Evolutionary conservation across 2,888 invertebrate species (phyloP), one percentile per base, ranked within the genome.

Genomic region (Prenolepis imparis): DNA sequence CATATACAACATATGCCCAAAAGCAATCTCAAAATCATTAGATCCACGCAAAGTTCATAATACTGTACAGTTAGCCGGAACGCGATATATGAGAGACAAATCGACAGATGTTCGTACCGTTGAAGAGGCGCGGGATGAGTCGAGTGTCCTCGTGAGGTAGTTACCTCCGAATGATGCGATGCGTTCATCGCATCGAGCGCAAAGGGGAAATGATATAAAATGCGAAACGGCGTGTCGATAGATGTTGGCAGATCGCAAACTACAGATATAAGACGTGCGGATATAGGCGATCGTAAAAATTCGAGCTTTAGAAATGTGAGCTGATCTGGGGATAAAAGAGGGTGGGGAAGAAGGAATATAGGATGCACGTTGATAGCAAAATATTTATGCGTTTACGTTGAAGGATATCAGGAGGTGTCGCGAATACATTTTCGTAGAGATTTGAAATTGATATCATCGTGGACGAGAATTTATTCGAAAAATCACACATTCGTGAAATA

Each of bases 71-170:
- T 78, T 78, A 78, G 36, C 12, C 55, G 59, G n/a, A 68, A 72
- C 63, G 39, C 81, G 83, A 75, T 87, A 78, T 84, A 78, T 74
- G 59, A 39, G 28, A 81, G 64, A 66, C 77, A 70, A 74, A 81
- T 59, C 68, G 67, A 70, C 89, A 89, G 89, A 89, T 89, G 89
- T 85, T 85, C 84, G 68, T 87, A 88, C 67, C 89, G 88, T 87
- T 86, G 87, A 87, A 86, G 83, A 87, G 72, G 55, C 73, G 78
- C 63, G 57, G 41, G 59, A 78, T 59, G 72, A 78, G 72, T 70
- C 72, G 59, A 55, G 21, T 77, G 55, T 78, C 59, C 59, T 41
- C 39, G 55, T 55, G 78, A 78, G 52, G 72, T 59, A 78, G 78
- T 72, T 44, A 44, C 21, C 57, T 78, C 15, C 44, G n/a, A n/a